phyloP scores from a whole-genome alignment of 2,888 invertebrate species.

The Eudemis profundana region DNA sequence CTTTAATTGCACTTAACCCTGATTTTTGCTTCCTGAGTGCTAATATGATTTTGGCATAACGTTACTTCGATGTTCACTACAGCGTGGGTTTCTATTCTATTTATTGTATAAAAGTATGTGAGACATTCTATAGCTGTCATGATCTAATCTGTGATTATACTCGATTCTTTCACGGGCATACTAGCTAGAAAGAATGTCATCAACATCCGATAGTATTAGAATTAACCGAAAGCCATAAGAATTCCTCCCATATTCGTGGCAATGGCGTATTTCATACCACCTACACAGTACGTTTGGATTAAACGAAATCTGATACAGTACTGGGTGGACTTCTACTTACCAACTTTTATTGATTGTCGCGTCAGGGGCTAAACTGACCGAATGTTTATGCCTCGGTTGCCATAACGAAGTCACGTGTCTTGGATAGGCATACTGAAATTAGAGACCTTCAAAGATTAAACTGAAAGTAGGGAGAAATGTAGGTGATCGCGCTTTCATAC shows the following conservation, averaged over 20 bases:
- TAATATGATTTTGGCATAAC: no score
- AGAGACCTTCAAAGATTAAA: conserved; percentile 19
- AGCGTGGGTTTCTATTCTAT: no score
- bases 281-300: neutral
- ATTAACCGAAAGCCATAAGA: conserved; percentile 6
- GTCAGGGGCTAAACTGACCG: conserved; percentile 32
- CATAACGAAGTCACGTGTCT: conserved; percentile 45
- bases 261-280: neutral
- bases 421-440: conserved; percentile 3
- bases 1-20: no score
- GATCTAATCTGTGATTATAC: no score
- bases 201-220: neutral
- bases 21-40: no score
- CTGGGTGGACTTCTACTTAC: conserved; percentile 1
- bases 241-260: neutral
- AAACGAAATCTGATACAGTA: conserved; percentile 21
- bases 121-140: no score
- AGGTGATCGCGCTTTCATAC: no score
- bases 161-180: no score
- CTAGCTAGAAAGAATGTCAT: no score
- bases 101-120: no score
- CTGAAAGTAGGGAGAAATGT: no score
- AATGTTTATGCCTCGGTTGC: conserved; percentile 48
- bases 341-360: conserved; percentile 26
- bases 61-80: no score